Base-by-base conservation (phyloP, 2,888 invertebrate species). In the Scaptodrosophila latifasciaeformis region DNA sequence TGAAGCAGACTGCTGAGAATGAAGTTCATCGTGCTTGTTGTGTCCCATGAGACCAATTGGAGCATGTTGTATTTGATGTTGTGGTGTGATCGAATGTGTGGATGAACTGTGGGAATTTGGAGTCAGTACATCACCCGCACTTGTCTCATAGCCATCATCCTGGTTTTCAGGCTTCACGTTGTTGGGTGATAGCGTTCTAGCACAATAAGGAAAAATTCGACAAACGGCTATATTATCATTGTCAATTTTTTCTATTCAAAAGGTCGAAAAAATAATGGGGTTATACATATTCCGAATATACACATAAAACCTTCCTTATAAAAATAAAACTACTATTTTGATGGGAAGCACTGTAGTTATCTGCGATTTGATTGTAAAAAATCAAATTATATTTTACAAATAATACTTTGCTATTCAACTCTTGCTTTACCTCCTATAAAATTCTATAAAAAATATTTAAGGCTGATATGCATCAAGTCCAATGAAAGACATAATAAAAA, bases 81-180 rank as follows among this genome's bases (percentile, higher is more conserved):
- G 84, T 2, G 85, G 83, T 0, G 85, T 84, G 19, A 78, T 55
- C 4, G 84, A 83, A 59, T 84, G 83, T 1, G 81, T 72, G 0
- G 84, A 84, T 10, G 84, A 82, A 27, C 76, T 80, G 43, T 86
- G 85, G 0, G 86, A 85, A 47, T 84, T 86, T 0, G 86, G 85
- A 1, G 86, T 86, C 18, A 86, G 59, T n/a, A 86, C 82, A 74
- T 86, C 90, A 82, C 90, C 90, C 74, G 89, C 93, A 87, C 94
- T 93, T 75, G 95, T 94, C 89, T 95, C 95, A 88, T 95, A 95
- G 69, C 95, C 95, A 88, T 95, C 95, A 89, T 95, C 95, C 83
- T 93, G 92, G 81, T 91, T 92, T 88, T 94, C 94, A 82, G 91
- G 89, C 27, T 85, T 86, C 0, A 75, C 78, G 43, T 65, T 81